Percentiles rank a stretch among this genome's conserved stretches.
phyloP scores from a whole-genome alignment of 2,113 vertebrate genomes.

The Vanacampus margaritifer region DNA sequence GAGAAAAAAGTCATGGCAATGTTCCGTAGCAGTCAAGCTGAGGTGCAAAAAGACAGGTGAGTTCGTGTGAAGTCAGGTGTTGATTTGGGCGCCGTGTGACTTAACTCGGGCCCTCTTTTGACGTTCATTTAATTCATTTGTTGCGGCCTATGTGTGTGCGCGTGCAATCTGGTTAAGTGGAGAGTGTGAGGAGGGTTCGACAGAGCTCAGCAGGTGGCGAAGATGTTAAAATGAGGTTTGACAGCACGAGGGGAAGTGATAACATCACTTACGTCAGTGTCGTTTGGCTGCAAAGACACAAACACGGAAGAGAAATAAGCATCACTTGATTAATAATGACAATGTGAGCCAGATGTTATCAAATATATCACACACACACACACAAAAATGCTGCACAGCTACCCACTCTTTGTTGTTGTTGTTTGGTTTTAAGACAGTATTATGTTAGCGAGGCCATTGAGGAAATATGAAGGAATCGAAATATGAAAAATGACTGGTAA shows the following conservation, averaged over 20 bases:
- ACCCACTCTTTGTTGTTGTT: too few species aligned
- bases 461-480: too few species aligned
- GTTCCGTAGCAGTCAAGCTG: neutral
- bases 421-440: too few species aligned
- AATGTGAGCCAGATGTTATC: neutral
- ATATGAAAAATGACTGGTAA: too few species aligned
- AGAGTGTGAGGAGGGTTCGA: constrained; percentile 41
- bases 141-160: constrained; percentile 9
- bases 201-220: constrained; percentile 30
- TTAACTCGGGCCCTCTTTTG: constrained; percentile 11
- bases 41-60: neutral
- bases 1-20: neutral
- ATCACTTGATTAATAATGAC: neutral
- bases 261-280: constrained; percentile 66
- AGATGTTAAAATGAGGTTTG: constrained; percentile 20
- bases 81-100: constrained; percentile 15
- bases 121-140: neutral
- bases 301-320: constrained; percentile 1
- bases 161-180: constrained; percentile 18
- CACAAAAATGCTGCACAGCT: too few species aligned
- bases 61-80: constrained; percentile 14
- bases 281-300: constrained; percentile 49
- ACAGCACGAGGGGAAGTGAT: constrained; percentile 2
- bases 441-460: too few species aligned
- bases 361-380: neutral